Base-by-base conservation (phyloP, 2,888 invertebrate genomes). In the Dione vanillae region DNA sequence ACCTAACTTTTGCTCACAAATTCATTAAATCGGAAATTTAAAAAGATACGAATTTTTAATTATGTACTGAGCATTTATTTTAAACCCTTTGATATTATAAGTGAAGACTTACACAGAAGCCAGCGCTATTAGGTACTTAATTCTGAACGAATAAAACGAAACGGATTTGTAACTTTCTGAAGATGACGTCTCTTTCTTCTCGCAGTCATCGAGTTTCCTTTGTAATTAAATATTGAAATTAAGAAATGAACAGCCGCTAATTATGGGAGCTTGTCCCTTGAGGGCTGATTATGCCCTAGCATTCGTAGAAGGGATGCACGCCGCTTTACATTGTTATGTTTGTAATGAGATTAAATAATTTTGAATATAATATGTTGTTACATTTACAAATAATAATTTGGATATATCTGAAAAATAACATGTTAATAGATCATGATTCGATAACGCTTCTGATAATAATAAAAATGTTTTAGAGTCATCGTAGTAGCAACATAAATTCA, bases 181-280 rank as follows among this genome's bases (percentile, higher is more conserved):
- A 82, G 88, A 89, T 93, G 93, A 93, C 93, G 93, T 93, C 90
- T 91, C 88, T 85, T 85, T 89, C 83, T 88, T 84, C 81, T 80
- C 74, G 89, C 91, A 92, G 87, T 92, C 91, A 83, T 92, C 90
- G 92, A 91, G 92, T 92, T 92, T 92, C 93, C 93, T 93, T 93
- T 92, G 93, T 94, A 94, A 94, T 94, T 94, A 94, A 94, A 94
- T 93, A 94, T 94, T 94, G 93, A 93, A 94, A 94, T 94, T 94
- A 94, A 94, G 94, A 94, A 94, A 94, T 93, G 93, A 94, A 92
- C 93, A 93, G 92, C 91, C 93, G 91, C 92, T 93, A 93, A 94
- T 93, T 94, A 93, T 90, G 87, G 86, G 91, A 90, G 92, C 88
- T 89, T 92, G 93, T 93, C 94, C 93, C 94, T 91, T 78, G 91